These are phyloP conservation scores for Conomelus anceps DNA, from an alignment of 2,888 invertebrate genomes.

Conservation along the genomic window DNA sequence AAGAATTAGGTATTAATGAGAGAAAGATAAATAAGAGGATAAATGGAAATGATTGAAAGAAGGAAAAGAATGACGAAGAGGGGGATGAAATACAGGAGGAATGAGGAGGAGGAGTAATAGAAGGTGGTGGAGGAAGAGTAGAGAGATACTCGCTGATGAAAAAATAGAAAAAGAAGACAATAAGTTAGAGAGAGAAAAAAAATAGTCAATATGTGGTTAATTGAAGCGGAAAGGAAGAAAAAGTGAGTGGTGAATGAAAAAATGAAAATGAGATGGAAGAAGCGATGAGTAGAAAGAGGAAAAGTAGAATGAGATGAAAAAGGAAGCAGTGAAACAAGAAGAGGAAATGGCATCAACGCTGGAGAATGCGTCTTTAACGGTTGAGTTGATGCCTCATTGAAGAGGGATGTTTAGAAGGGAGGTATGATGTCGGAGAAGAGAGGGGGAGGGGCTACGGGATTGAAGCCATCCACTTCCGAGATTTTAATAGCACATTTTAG, in stretches of 20 bases:
- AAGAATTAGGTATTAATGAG: background rate
- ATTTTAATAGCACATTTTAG: background rate
- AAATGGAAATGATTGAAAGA: conserved; percentile 10
- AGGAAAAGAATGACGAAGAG: conserved; percentile 7
- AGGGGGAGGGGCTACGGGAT: background rate
- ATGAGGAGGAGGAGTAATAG: background rate
- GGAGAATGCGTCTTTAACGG: background rate
- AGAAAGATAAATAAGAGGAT: conserved; percentile 1
- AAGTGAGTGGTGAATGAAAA: background rate
- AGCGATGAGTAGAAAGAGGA: background rate
- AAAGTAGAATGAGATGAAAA: background rate
- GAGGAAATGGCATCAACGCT: background rate
- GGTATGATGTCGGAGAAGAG: no score
- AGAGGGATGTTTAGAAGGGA: no score
- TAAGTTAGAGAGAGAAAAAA: background rate
- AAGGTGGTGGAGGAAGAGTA: no score
- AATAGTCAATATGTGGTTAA: no score
- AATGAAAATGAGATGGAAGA: background rate
- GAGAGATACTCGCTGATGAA: no score
- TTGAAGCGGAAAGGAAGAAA: background rate
- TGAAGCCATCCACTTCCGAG: background rate
- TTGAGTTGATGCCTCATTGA: background rate
- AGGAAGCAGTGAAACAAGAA: background rate
- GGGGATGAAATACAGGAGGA: background rate
- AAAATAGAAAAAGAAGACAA: background rate